Conservation (phyloP, 64 coral and sea anemone genomes). For the Catalaphyllia jardinei region DNA sequence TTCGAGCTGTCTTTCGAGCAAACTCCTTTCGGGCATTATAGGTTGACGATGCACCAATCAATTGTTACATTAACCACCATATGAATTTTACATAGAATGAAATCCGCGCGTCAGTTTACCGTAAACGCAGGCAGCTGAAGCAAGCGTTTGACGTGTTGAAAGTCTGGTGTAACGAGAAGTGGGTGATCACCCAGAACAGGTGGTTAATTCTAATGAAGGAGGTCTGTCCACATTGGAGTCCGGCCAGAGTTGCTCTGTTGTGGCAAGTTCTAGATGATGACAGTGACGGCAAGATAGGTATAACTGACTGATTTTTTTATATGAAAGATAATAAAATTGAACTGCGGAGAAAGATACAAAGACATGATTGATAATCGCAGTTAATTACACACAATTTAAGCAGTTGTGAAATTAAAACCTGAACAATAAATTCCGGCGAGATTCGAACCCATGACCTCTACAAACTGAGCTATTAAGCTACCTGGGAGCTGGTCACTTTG, state of each 20-base stretch:
- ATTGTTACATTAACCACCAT: not conserved
- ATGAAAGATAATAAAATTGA: too few species aligned
- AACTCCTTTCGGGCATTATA: too few species aligned
- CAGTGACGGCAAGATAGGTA: conserved; percentile 80
- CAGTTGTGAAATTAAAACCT: too few species aligned
- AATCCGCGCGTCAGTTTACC: conserved; percentile 86
- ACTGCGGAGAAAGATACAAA: too few species aligned
- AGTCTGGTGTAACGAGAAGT: conserved; percentile 63
- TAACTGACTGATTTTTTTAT: not conserved
- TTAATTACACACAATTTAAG: too few species aligned
- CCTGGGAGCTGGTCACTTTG: too few species aligned
- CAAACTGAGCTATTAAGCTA: too few species aligned
- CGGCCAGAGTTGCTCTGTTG: conserved; percentile 75
- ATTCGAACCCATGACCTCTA: too few species aligned
- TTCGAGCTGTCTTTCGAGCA: not conserved
- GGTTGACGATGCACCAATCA: not conserved
- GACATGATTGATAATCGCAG: too few species aligned
- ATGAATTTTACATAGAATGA: conserved; percentile 69
- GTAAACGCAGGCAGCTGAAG: conserved; percentile 86
- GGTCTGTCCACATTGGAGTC: conserved; percentile 75
- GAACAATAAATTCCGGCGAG: too few species aligned
- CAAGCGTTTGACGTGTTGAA: conserved; percentile 88
- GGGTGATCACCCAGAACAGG: conserved; percentile 69
- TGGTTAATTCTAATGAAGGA: conserved; percentile 70
- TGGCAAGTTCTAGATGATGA: conserved; percentile 89